A percentile compares a stretch with the other conserved stretches of the same genome.
These are phyloP conservation scores for Caenorhabditis briggsae DNA, from an alignment of 1,140 invertebrate genomes.

Conservation along the genomic window DNA sequence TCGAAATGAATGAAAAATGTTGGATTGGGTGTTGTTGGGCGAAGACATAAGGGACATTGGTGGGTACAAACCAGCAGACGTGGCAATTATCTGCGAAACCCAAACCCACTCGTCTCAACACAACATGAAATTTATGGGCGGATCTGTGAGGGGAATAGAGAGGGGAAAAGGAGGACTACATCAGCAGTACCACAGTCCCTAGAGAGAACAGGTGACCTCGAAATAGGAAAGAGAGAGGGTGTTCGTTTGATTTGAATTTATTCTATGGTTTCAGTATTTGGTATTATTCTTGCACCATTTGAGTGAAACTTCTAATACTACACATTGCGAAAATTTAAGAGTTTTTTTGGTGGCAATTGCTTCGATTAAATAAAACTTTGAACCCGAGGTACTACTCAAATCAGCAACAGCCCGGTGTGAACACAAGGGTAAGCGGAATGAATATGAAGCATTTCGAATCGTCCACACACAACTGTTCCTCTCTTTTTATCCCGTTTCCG, in stretches of 20 bases:
- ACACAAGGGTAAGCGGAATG: not conserved
- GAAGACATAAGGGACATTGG: not conserved
- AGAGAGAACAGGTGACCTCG: conserved; percentile 28
- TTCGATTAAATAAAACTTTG: too few species aligned
- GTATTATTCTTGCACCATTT: too few species aligned
- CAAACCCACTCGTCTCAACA: not conserved
- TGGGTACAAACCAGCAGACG: conserved; percentile 25
- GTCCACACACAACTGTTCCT: conserved; percentile 6
- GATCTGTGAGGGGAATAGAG: not conserved
- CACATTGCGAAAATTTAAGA: too few species aligned
- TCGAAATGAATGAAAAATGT: conserved; percentile 36
- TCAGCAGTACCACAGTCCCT: not conserved
- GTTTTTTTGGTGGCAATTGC: too few species aligned
- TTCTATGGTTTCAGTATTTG: not conserved
- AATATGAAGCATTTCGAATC: not conserved
- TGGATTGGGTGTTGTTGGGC: not conserved
- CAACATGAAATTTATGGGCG: conserved; percentile 39
- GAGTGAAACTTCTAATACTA: too few species aligned
- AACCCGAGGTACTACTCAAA: not conserved
- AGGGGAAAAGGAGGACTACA: not conserved
- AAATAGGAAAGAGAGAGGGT: not conserved
- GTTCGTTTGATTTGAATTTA: not conserved
- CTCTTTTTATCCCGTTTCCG: not conserved
- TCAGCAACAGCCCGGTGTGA: not conserved
- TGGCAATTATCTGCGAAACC: conserved; percentile 45